Conservation (phyloP, 2,113 vertebrate species). For the Phoxinus phoxinus region DNA sequence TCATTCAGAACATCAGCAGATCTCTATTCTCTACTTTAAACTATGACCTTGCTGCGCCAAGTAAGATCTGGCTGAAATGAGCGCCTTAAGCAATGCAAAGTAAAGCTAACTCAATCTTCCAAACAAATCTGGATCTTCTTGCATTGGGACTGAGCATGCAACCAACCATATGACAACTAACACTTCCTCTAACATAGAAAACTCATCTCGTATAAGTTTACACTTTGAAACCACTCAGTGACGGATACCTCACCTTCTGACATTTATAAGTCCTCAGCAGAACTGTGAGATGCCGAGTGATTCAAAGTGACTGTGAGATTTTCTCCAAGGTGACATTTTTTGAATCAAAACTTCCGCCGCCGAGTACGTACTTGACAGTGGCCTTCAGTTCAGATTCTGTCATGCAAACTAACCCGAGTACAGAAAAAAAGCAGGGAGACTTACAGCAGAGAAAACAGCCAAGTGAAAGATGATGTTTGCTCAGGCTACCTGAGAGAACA, state of each 20-base stretch:
- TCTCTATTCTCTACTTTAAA: background rate
- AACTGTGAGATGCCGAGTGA: slow-evolving; percentile 3
- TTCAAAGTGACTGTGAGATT: slow-evolving; percentile 33
- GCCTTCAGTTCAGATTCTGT: slow-evolving; percentile 4
- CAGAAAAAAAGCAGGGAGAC: background rate
- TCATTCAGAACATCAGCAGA: slow-evolving; percentile 16
- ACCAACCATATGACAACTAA: background rate
- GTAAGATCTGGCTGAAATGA: background rate
- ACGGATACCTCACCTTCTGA: background rate
- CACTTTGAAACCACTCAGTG: background rate
- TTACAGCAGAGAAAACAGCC: background rate
- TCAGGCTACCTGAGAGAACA: background rate
- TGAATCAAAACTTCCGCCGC: background rate
- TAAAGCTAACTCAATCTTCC: background rate
- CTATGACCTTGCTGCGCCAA: background rate
- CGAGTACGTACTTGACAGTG: slow-evolving; percentile 16
- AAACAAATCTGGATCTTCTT: background rate
- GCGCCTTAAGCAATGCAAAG: no score
- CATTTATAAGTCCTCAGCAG: background rate
- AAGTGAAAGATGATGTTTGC: background rate
- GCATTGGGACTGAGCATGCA: background rate
- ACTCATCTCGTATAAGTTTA: background rate
- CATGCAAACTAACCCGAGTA: background rate
- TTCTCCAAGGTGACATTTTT: slow-evolving; percentile 42
- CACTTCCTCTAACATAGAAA: background rate